Percentiles rank a stretch among this genome's conserved stretches.
Conservation (phyloP, 2,888 invertebrate species). For the Crepidodera aurea region DNA sequence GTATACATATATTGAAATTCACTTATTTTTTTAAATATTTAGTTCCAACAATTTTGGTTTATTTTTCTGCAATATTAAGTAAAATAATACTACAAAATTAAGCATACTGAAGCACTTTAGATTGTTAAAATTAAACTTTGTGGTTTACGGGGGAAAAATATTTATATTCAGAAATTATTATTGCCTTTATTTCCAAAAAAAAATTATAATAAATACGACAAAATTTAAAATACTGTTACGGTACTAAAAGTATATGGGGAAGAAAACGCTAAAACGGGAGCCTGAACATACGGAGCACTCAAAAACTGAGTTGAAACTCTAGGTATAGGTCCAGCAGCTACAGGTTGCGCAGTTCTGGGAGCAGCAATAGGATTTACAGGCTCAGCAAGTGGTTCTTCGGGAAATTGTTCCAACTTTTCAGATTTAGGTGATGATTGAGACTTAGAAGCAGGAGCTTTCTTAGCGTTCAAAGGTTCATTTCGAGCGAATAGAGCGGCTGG, state of each 20-base stretch:
- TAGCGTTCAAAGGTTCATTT: constrained; percentile 13
- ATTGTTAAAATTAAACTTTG: too few species aligned
- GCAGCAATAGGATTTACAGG: constrained; percentile 22
- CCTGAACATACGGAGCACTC: constrained; percentile 46
- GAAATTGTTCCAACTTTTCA: constrained; percentile 18
- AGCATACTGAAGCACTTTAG: too few species aligned
- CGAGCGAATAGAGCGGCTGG: constrained; percentile 3
- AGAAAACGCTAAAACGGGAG: background rate
- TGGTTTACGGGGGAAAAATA: too few species aligned
- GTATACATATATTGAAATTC: too few species aligned
- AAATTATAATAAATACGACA: background rate
- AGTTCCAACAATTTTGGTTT: too few species aligned
- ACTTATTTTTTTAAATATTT: too few species aligned
- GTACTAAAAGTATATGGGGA: constrained; percentile 1
- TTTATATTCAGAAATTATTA: too few species aligned
- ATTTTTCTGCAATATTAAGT: too few species aligned
- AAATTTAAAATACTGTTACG: background rate
- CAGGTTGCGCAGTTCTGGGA: constrained; percentile 58
- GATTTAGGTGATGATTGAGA: constrained; percentile 2
- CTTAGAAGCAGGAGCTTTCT: background rate
- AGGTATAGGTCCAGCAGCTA: background rate
- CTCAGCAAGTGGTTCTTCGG: constrained; percentile 14
- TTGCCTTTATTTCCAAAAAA: background rate
- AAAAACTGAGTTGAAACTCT: constrained; percentile 18
- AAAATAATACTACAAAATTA: too few species aligned